Base-by-base conservation (phyloP, 2,797 vertebrate species). In the Karalla daura region DNA sequence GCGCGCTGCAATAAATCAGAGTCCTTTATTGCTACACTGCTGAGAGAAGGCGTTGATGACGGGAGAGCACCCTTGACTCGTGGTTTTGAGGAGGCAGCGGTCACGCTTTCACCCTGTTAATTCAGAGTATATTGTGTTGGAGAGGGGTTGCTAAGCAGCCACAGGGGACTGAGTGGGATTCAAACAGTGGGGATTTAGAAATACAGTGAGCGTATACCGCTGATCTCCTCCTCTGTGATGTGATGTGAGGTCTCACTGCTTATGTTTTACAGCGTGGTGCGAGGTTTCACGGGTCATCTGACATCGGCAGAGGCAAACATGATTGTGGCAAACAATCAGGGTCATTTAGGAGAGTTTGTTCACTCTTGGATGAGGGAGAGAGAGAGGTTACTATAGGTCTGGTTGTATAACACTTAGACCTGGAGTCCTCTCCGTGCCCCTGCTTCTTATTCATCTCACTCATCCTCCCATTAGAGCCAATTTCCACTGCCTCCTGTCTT, bases 91-190 rank as follows among this genome's bases (percentile, higher is more conserved):
- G 84, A 89, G 88, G 89, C 89, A 88, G 88, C 71, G 89, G 90
- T 90, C 90, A 91, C 61, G 85, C 89, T 91, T 88, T 85, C n/a
- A 69, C 82, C 86, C 89, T 84, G 86, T 85, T 92, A 91, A 93
- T 94, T 92, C 90, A 66, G 83, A 90, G 75, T 85, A 88, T 86
- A 90, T 90, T 92, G 91, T 92, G 86, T 83, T 88, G 84, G 59
- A 86, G 88, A 89, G 88, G 87, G 89, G 93, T 94, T 94, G 93
- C 93, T 94, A 92, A 93, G 93, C 93, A 94, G 92, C 92, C 77
- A 80, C 78, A 37, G 56, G 88, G 83, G 85, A 89, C 85, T 83
- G 88, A 91, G 91, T 91, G 87, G 88, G 90, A 93, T 91, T 91
- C 87, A 91, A 90, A 91, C 86, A 81, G 80, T 83, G 74, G 86